phyloP scores from a whole-genome alignment of 2,797 vertebrate species.

The Artibeus jamaicensis region DNA sequence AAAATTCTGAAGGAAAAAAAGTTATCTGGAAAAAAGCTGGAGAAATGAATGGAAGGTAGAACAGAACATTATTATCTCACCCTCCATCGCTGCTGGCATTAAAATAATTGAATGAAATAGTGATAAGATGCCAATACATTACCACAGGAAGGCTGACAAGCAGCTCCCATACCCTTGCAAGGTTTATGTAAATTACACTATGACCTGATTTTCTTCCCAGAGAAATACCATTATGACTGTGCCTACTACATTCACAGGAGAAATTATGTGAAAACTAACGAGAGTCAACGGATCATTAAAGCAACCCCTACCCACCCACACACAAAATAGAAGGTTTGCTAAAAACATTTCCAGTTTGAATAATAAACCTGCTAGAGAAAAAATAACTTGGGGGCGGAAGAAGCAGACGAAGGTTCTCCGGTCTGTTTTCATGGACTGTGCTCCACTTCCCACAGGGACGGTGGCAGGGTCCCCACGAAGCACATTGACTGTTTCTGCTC shows the following conservation, averaged over 20 bases:
- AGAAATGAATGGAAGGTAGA: background rate
- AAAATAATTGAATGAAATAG: constrained; percentile 67
- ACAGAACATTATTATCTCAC: constrained; percentile 7
- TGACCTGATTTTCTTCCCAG: accelerated
- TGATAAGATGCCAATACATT: constrained; percentile 1
- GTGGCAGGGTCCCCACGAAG: accelerated
- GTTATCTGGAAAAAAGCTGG: background rate
- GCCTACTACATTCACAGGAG: background rate
- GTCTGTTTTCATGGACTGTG: background rate
- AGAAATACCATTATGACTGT: background rate
- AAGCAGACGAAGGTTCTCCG: background rate
- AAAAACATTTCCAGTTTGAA: background rate
- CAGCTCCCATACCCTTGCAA: background rate
- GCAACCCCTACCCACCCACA: background rate
- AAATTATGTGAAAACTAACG: background rate
- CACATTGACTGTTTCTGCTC: background rate
- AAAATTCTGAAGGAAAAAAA: background rate
- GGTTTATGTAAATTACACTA: constrained; percentile 8
- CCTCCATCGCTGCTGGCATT: constrained; percentile 13
- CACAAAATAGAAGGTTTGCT: background rate
- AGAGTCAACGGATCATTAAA: background rate
- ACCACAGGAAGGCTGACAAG: constrained; percentile 44
- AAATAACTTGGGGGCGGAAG: background rate
- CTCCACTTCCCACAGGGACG: background rate
- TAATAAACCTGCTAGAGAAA: background rate